Percentiles rank a stretch among this genome's conserved stretches.
Conservation (phyloP, 2,797 vertebrate species). For the Geotrypetes seraphini region DNA sequence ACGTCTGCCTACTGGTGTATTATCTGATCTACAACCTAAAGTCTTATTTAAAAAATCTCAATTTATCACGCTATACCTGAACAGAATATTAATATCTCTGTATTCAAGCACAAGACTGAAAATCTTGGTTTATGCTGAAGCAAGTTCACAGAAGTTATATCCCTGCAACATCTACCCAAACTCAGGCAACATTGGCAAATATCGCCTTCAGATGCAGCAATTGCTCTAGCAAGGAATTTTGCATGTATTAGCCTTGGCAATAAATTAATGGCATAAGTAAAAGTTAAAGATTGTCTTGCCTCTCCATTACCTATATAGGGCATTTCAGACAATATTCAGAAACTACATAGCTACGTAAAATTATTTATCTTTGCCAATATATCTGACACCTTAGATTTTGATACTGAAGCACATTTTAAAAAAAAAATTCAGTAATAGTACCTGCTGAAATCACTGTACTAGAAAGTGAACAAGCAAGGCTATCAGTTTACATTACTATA, state of each 20-base stretch:
- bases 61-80: slow-evolving; percentile 11
- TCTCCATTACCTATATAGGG: no score
- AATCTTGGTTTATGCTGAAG: slow-evolving; percentile 3
- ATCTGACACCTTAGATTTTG: no score
- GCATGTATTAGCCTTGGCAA: no score
- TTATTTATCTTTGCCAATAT: no score
- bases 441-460: neutral
- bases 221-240: no score
- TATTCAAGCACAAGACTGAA: slow-evolving; percentile 11
- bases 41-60: neutral
- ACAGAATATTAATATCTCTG: slow-evolving; percentile 3
- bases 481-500: slow-evolving; percentile 22
- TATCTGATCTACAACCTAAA: neutral
- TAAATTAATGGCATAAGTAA: no score
- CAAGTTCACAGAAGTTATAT: slow-evolving; percentile 20
- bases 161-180: slow-evolving; percentile 11
- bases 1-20: no score
- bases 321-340: no score
- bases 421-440: slow-evolving; percentile 35
- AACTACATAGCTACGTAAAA: no score
- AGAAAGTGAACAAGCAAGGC: neutral
- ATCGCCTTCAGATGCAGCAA: slow-evolving; percentile 21
- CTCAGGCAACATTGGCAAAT: slow-evolving; percentile 14
- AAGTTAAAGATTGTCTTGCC: no score
- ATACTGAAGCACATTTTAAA: slow-evolving; percentile 34